Conservation (phyloP, 2,797 vertebrate genomes). For the Gallinago nigripennis region DNA sequence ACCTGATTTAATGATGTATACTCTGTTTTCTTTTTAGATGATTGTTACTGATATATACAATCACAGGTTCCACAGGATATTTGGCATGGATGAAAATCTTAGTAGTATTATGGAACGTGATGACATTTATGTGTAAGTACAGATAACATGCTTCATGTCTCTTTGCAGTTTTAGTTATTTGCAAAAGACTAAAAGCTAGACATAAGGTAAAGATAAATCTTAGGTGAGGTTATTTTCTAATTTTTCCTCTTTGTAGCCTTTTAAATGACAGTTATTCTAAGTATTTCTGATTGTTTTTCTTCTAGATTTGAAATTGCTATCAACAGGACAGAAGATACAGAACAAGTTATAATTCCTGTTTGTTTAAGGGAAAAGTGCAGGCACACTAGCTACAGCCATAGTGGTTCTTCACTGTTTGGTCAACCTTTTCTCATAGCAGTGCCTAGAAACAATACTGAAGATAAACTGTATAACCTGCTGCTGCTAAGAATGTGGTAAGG, state of each 20-base stretch:
- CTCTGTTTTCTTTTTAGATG: conserved; percentile 78
- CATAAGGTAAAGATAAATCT: not conserved
- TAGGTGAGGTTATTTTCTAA: not conserved
- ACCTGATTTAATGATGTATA: conserved; percentile 40
- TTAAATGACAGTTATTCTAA: not conserved
- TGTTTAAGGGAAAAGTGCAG: conserved; percentile 95
- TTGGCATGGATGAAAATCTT: conserved; percentile 95
- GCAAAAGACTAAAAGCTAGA: not conserved
- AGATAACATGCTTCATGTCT: not conserved
- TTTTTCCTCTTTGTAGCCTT: not conserved
- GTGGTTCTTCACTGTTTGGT: conserved; percentile 92
- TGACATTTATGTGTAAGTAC: conserved; percentile 97
- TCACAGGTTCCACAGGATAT: conserved; percentile 98
- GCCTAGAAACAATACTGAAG: conserved; percentile 92
- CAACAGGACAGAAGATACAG: conserved; percentile 91
- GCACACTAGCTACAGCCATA: conserved; percentile 95
- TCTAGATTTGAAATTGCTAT: conserved; percentile 92
- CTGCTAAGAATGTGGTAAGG: conserved; percentile 91
- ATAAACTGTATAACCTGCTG: conserved; percentile 96
- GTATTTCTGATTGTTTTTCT: conserved; percentile 24
- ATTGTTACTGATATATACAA: conserved; percentile 99
- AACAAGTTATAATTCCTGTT: conserved; percentile 95
- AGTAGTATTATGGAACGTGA: conserved; percentile 99
- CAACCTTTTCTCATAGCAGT: conserved; percentile 96
- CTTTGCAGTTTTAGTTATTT: not conserved